Conservation (phyloP, 1,140 invertebrate genomes). For the Drosophila kepulauana region DNA sequence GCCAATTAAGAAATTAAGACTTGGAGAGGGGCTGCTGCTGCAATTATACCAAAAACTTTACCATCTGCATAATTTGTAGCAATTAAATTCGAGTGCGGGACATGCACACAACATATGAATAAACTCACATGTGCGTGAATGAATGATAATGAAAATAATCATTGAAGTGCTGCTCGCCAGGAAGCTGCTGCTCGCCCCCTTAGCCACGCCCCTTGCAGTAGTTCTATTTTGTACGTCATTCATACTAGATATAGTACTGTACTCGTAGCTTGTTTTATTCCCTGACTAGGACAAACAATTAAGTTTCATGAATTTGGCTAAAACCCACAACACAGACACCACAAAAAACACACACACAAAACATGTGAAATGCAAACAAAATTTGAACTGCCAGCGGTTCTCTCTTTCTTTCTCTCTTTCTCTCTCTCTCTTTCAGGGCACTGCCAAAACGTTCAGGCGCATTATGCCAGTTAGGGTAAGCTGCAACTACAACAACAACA, state of each 20-base stretch:
- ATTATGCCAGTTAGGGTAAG: conserved; percentile 84
- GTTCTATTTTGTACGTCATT: neutral
- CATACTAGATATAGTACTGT: conserved; percentile 12
- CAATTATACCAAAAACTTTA: conserved; percentile 67
- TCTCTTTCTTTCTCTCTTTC: conserved; percentile 61
- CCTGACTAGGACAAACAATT: conserved; percentile 47
- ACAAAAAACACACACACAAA: conserved; percentile 18
- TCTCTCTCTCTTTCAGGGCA: conserved; percentile 78
- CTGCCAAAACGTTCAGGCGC: conserved; percentile 77
- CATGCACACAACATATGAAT: conserved; percentile 36
- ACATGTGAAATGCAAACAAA: conserved; percentile 49
- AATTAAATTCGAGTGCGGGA: conserved; percentile 74
- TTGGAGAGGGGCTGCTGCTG: conserved; percentile 46
- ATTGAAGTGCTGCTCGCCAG: conserved; percentile 36
- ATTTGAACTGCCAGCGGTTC: conserved; percentile 72
- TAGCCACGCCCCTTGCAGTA: conserved; percentile 10
- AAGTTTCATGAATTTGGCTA: conserved; percentile 62
- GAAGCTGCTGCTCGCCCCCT: conserved; percentile 29
- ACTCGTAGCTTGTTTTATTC: conserved; percentile 52
- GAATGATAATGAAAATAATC: conserved; percentile 10
- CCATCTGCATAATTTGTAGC: conserved; percentile 74
- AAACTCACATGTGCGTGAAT: neutral
- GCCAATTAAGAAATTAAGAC: conserved; percentile 66
- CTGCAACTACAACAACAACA: conserved; percentile 69
- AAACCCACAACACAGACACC: conserved; percentile 38